Percentiles rank a stretch among this genome's conserved stretches.
phyloP scores from a whole-genome alignment of 2,888 invertebrate genomes.

The Tenthredo scrophulariae region DNA sequence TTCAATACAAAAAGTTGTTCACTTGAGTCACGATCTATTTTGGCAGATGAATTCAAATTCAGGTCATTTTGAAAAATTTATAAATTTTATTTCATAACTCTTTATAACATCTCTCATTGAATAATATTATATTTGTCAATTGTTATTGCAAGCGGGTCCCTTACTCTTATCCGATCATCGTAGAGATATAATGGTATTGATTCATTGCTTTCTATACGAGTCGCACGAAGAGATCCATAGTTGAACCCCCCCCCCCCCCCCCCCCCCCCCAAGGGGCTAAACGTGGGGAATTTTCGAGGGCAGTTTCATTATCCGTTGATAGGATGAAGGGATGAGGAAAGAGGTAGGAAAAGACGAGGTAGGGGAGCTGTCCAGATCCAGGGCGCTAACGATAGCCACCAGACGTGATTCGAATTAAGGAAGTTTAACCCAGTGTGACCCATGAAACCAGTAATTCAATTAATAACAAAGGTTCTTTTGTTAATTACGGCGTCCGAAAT shows the following conservation, averaged over 20 bases:
- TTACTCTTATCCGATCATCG: conserved; percentile 19
- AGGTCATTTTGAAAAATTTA: neutral
- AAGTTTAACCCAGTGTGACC: conserved; percentile 57
- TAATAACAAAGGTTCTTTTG: conserved; percentile 53
- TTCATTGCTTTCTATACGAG: conserved; percentile 17
- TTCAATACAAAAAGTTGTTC: neutral
- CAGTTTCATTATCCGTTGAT: conserved; percentile 59
- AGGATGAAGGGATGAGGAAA: conserved; percentile 52
- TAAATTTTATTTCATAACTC: neutral
- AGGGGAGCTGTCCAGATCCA: conserved; percentile 58
- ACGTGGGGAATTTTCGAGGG: conserved; percentile 48
- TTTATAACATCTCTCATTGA: neutral
- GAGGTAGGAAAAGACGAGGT: conserved; percentile 50
- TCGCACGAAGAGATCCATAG: conserved; percentile 19
- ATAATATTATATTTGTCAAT: neutral
- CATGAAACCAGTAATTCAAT: conserved; percentile 50
- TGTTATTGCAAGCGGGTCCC: neutral
- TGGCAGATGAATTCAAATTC: neutral
- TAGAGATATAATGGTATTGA: neutral
- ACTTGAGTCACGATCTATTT: neutral
- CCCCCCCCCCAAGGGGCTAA: conserved; percentile 26
- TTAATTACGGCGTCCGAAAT: conserved; percentile 23
- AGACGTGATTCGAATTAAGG: conserved; percentile 70
- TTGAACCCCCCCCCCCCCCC: conserved; percentile 5
- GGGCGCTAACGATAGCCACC: conserved; percentile 68